Conservation (phyloP, 2,113 vertebrate species). For the Mustelus asterias region DNA sequence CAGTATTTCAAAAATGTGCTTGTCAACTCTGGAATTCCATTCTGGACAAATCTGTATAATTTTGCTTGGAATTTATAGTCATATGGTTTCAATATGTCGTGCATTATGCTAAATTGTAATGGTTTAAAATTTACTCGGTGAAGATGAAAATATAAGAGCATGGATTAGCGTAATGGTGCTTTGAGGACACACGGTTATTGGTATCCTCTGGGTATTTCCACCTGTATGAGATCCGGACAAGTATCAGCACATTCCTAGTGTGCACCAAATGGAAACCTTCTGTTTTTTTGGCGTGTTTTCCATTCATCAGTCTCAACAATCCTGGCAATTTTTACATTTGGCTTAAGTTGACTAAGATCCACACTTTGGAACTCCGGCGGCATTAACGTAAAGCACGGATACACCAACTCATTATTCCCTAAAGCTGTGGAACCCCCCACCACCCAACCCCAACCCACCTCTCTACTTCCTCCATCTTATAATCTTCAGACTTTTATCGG, state of each 20-base stretch:
- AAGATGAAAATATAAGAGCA: background rate
- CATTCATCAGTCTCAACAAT: background rate
- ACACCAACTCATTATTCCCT: background rate
- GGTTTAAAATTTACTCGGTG: background rate
- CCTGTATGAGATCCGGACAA: background rate
- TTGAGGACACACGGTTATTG: background rate
- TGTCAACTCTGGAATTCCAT: conserved; percentile 22
- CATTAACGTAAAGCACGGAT: background rate
- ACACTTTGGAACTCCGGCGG: background rate
- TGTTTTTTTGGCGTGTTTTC: background rate
- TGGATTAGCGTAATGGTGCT: background rate
- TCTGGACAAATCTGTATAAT: conserved; percentile 24
- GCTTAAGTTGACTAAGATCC: background rate
- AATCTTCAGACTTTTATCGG: background rate
- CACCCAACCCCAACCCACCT: too few species aligned
- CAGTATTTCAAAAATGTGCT: conserved; percentile 30
- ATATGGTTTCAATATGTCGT: conserved; percentile 35
- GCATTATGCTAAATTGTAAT: background rate
- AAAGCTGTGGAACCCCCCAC: background rate
- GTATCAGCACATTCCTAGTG: background rate
- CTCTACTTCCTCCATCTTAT: background rate
- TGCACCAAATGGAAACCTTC: background rate
- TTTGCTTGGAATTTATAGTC: conserved; percentile 19
- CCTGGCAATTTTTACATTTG: background rate
- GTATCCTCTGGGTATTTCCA: background rate